Percentiles rank a stretch among this genome's conserved stretches.
Evolutionary conservation across 2,797 vertebrate genomes (phyloP).

Genomic region (Phoebastria nigripes): DNA sequence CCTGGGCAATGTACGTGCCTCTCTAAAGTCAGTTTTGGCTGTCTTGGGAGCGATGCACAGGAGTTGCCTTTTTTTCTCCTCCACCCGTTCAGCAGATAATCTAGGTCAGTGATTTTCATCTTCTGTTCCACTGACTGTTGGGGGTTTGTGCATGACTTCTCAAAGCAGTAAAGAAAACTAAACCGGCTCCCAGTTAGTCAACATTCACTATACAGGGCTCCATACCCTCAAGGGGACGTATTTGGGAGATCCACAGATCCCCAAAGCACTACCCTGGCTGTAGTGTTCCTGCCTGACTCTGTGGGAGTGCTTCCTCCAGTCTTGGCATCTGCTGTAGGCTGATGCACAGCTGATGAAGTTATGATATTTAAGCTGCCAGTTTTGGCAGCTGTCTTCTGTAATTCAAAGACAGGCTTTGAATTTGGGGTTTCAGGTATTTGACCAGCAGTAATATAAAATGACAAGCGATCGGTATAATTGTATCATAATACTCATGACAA

Average conservation of each 20-base stretch:
- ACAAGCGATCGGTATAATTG: background rate
- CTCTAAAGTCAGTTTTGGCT: background rate
- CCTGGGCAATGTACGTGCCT: background rate
- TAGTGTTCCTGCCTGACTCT: background rate
- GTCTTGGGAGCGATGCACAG: background rate
- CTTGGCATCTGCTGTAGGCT: background rate
- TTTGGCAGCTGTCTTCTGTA: background rate
- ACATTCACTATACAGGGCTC: background rate
- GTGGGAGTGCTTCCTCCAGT: background rate
- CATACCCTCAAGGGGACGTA: fast-evolving
- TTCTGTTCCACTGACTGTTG: fast-evolving
- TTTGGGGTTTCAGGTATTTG: background rate
- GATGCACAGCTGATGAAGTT: background rate
- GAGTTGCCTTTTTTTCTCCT: background rate
- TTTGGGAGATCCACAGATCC: background rate
- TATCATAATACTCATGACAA: background rate
- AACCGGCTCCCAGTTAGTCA: background rate
- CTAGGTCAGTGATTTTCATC: background rate
- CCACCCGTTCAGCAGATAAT: background rate
- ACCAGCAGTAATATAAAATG: background rate
- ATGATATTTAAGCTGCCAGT: background rate
- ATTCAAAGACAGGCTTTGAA: background rate
- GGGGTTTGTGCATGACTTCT: background rate
- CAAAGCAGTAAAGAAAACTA: background rate
- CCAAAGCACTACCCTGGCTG: background rate